Base-by-base conservation (phyloP, 2,888 invertebrate species). In the Luperina nickerlii region DNA sequence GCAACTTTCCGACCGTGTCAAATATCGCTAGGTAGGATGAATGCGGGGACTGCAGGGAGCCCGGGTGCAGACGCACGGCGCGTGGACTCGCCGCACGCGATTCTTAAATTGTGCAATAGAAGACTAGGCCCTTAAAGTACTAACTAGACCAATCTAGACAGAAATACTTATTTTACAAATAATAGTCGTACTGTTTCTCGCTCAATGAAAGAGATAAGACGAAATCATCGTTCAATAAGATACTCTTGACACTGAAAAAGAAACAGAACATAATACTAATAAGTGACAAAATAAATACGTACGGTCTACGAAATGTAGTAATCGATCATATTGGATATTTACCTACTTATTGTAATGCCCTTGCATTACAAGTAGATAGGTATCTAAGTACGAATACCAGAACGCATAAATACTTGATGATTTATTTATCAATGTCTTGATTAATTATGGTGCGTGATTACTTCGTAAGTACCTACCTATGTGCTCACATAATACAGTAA, bases 231-330 rank as follows among this genome's bases (percentile, higher is more conserved):
- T 57, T 72, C 38, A 32, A 32, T 32, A 81, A 48, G 13, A 24
- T 38, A 81, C n/a, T 79, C 38, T 42, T 70, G 65, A 57, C 45
- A 81, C 57, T 65, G 24, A 24, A 48, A 54, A 66, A 57, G 4
- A 65, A 65, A 81, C n/a, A 15, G 54, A 51, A 54, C 38, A 57
- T 3, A 20, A 45, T 45, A 18, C 48, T 6, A 18, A 1, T 8
- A 24, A 0, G 42, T 76, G 51, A 42, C 63, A 32, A 76, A 75
- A 45, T 51, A 62, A 51, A n/a, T 57, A 48, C 15, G 78, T n/a
- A 42, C 15, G 27, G n/a, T 38, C 38, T 38, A 38, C 38, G 38
- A 38, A 63, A 79, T 18, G 15, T 66, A 66, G 8, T 54, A 32
- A 79, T 79, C 51, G 51, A 60, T 79, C 60, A 66, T 48, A 48